Evolutionary conservation across 1,140 invertebrate genomes (phyloP), one percentile per base, ranked within the genome.

Genomic region (Propsilocerus akamusi): DNA sequence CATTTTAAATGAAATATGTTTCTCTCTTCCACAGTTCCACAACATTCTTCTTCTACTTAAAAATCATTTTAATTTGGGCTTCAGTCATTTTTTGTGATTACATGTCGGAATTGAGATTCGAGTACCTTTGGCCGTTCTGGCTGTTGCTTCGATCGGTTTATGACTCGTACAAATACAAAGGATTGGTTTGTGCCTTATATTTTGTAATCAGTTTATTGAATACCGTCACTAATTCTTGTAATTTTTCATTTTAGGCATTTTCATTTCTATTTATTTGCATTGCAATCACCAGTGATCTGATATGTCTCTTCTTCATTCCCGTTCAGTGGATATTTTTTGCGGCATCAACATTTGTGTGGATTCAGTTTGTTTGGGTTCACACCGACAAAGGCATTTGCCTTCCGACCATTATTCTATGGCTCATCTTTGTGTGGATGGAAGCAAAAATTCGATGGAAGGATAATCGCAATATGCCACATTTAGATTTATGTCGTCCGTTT

Each of bases 121-220:
- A 99, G 76, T 97, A 96, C 72, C 77, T 98, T 56, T 98, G 93
- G 91, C 95, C 95, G 46, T 94, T 98, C 69, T 98, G 93, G 89
- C 77, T 98, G 55, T 76, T 98, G 56, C 72, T 97, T 51, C 79
- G 93, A 69, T 96, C 90, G 68, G 86, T 96, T 53, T 92, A 97
- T 72, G 94, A 98, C 71, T 94, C 91, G 54, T 97, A 94, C 68
- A 96, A 95, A 75, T 97, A 97, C 72, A 95, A 98, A 78, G 94
- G 94, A 66, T 77, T 98, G 76, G 90, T 96, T 70, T 85, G 83
- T 81, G 58, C 53, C 30, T 52, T 53, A 51, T 12, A 52, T n/a
- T 52, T 60, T 48, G 49, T 51, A 47, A 47, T 53, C 17, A 41
- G 49, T 54, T 53, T 53, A 52, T 59, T 57, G 58, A 20, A 72